Conservation (phyloP, 2,113 vertebrate species). For the Casuarius casuarius region DNA sequence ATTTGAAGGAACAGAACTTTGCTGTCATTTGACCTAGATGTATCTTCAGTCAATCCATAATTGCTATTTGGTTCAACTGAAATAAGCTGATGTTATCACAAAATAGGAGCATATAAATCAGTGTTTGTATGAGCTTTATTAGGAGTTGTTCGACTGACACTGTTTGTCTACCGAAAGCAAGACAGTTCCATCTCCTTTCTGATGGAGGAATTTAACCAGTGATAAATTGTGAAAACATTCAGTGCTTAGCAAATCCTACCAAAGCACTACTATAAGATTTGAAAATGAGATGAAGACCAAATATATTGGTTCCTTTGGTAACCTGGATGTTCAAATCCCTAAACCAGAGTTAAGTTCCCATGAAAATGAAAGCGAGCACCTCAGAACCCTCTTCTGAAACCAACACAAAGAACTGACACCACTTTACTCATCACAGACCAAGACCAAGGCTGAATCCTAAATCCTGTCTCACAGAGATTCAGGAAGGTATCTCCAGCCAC, state of each 20-base stretch:
- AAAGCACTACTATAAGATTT: background rate
- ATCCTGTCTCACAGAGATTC: background rate
- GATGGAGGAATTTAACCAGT: background rate
- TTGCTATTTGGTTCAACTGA: background rate
- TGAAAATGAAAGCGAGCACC: fast-evolving
- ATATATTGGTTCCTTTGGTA: background rate
- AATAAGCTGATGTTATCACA: background rate
- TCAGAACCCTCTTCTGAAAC: background rate
- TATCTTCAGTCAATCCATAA: background rate
- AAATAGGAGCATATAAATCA: background rate
- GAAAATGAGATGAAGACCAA: background rate
- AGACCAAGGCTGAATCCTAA: background rate
- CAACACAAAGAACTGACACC: background rate
- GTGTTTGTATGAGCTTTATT: background rate
- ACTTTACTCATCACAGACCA: background rate
- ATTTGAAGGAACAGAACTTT: background rate
- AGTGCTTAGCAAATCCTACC: background rate
- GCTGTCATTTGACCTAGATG: background rate
- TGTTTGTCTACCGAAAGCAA: background rate
- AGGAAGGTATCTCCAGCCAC: background rate
- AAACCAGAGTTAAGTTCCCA: background rate
- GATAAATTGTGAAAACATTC: background rate
- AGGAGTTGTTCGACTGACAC: background rate
- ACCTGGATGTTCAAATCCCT: background rate
- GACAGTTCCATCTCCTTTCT: background rate